Evolutionary conservation across 1,140 invertebrate species (phyloP).

Genomic region (Babylonia areolata): DNA sequence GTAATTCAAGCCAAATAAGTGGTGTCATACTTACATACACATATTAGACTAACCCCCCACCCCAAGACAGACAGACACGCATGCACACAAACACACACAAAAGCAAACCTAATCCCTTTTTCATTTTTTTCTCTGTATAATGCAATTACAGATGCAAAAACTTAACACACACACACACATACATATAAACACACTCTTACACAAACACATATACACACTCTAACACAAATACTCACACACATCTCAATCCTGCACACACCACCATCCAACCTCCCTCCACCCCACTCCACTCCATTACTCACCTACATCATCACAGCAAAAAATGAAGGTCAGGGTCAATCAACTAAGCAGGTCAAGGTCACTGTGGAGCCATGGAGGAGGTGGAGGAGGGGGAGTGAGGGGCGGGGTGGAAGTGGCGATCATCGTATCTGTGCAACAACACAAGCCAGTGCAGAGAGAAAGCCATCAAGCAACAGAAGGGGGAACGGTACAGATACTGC

Average conservation of each 20-base stretch:
- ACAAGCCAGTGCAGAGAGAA: not conserved
- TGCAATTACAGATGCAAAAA: no score
- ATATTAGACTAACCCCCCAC: no score
- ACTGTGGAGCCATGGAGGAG: slow-evolving; percentile 12
- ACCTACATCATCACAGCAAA: slow-evolving; percentile 28
- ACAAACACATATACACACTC: no score
- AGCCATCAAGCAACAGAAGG: not conserved
- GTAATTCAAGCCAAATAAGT: no score
- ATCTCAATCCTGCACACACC: no score
- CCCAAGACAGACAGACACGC: not conserved
- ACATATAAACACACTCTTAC: no score
- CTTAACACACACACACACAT: no score
- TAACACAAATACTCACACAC: not conserved
- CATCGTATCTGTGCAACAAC: slow-evolving; percentile 23
- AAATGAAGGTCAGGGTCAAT: not conserved
- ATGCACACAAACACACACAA: slow-evolving; percentile 3
- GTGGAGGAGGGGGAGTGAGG: slow-evolving; percentile 12
- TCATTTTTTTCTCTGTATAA: not conserved
- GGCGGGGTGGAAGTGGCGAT: slow-evolving; percentile 28
- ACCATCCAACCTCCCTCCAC: no score
- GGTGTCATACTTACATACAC: no score
- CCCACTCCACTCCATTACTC: no score
- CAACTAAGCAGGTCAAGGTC: slow-evolving; percentile 16
- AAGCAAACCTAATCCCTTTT: not conserved
- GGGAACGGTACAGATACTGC: no score